Conservation (phyloP, 2,888 invertebrate genomes). For the Drosophila recens region DNA sequence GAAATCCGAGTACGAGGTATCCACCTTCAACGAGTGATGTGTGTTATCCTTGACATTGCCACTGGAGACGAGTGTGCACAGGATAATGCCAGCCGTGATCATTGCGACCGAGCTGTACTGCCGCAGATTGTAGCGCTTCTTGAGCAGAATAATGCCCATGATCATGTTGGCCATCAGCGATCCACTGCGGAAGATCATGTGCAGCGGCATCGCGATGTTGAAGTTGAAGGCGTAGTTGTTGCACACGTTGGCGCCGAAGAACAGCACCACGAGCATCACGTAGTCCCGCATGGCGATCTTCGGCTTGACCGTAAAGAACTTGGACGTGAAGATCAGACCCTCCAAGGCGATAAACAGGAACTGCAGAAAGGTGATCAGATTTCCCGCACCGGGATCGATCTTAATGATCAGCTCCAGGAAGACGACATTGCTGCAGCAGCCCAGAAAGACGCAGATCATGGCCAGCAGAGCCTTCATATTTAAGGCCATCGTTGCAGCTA, state of each 20-base stretch:
- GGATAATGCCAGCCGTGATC: slow-evolving; percentile 96
- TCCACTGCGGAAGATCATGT: slow-evolving; percentile 99
- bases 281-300: slow-evolving; percentile 93
- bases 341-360: slow-evolving; percentile 96
- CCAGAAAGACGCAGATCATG: slow-evolving; percentile 91
- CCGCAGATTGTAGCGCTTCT: slow-evolving; percentile 91
- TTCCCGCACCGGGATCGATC: slow-evolving; percentile 96
- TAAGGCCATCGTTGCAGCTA: slow-evolving; percentile 51
- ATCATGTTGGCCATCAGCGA: slow-evolving; percentile 98
- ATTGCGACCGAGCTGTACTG: slow-evolving; percentile 97
- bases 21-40: slow-evolving; percentile 86
- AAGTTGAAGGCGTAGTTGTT: slow-evolving; percentile 98
- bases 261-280: slow-evolving; percentile 92
- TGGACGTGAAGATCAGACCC: slow-evolving; percentile 94
- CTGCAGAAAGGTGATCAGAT: slow-evolving; percentile 97
- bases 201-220: slow-evolving; percentile 98
- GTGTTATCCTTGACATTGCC: slow-evolving; percentile 88
- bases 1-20: slow-evolving; percentile 81
- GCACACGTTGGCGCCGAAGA: slow-evolving; percentile 95
- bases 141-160: slow-evolving; percentile 95
- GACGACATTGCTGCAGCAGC: slow-evolving; percentile 95
- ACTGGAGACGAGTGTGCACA: slow-evolving; percentile 95
- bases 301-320: slow-evolving; percentile 92
- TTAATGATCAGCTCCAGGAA: slow-evolving; percentile 95
- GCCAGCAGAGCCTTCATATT: slow-evolving; percentile 88